Evolutionary conservation across 2,888 invertebrate genomes (phyloP), one percentile per base, ranked within the genome.

Genomic region (Micropterix aruncella): DNA sequence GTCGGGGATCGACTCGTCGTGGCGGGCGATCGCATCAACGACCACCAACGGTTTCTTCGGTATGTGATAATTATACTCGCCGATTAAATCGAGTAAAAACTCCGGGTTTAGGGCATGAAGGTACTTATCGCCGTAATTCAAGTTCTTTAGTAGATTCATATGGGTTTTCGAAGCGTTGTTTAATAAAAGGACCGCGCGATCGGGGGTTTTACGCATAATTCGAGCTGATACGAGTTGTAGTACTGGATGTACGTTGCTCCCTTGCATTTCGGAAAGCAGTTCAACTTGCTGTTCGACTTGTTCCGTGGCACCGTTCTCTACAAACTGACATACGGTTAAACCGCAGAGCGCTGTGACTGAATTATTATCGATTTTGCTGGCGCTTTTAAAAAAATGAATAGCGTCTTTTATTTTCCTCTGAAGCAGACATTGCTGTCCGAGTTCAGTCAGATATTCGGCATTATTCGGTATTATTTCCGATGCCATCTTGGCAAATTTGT

Each of bases 231-330:
- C 66, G 47, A 80, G 74, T 37, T 81, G 65, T 2, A 86, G 58
- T 38, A 85, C 65, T 18, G 87, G 81, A 15, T 84, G 70, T 46
- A 79, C 79, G 39, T 74, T 73, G 3, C 75, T 69, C 7, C 79
- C 75, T 52, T 80, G 80, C 62, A 88, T 83, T 62, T 93, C 90
- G 57, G 80, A 76, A 2, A 95, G 66, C 54, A 92, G 80, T 53
- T 93, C 87, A 27, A 95, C 72, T 63, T 96, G 94, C 53, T 91
- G 86, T 7, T 79, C 74, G 1, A 90, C 81, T 55, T 87, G 79
- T 36, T 83, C 83, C 2, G 77, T 74, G 1, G 73, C 67, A 18
- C 85, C 83, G 56, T 77, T 77, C 52, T 89, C 83, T 46, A 73
- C 63, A 53, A 91, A 70, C 60, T 92, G 90, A 59, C 92, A 91